phyloP scores from a whole-genome alignment of 2,797 vertebrate genomes.

The Eptatretus atami region DNA sequence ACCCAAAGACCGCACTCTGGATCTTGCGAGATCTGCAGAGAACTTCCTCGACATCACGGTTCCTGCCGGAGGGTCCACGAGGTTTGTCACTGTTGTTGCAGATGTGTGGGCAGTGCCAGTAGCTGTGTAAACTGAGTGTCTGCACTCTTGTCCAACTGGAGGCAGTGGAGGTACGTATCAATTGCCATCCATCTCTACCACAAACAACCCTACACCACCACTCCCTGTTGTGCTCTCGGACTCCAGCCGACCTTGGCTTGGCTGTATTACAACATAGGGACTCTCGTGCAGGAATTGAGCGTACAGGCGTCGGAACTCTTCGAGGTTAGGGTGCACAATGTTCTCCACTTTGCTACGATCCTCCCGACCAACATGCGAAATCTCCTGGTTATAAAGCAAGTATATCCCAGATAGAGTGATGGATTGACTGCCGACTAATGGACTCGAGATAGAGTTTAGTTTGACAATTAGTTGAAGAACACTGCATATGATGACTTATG shows the following conservation, averaged over 20 bases:
- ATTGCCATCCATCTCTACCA: no score
- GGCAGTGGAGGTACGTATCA: not conserved
- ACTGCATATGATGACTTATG: no score
- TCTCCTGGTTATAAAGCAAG: not conserved
- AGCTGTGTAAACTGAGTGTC: conserved; percentile 1
- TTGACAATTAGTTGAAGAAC: no score
- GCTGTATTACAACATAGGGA: not conserved
- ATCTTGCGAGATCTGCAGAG: not conserved
- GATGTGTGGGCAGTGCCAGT: not conserved
- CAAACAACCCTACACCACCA: no score
- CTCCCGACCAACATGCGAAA: conserved; percentile 2
- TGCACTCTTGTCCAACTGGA: not conserved
- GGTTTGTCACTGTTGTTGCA: not conserved
- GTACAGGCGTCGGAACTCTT: not conserved
- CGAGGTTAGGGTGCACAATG: not conserved
- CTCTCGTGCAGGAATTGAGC: conserved; percentile 1
- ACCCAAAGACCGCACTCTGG: conserved; percentile 2
- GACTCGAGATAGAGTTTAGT: no score
- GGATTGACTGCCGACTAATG: no score
- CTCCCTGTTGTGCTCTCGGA: not conserved
- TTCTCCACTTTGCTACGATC: conserved; percentile 3
- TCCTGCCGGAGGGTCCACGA: conserved; percentile 1
- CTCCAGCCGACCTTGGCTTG: conserved; percentile 1
- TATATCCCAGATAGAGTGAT: no score
- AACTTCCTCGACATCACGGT: conserved; percentile 4